phyloP scores from a whole-genome alignment of 1,140 invertebrate species.

The Rhagoletis pomonella region DNA sequence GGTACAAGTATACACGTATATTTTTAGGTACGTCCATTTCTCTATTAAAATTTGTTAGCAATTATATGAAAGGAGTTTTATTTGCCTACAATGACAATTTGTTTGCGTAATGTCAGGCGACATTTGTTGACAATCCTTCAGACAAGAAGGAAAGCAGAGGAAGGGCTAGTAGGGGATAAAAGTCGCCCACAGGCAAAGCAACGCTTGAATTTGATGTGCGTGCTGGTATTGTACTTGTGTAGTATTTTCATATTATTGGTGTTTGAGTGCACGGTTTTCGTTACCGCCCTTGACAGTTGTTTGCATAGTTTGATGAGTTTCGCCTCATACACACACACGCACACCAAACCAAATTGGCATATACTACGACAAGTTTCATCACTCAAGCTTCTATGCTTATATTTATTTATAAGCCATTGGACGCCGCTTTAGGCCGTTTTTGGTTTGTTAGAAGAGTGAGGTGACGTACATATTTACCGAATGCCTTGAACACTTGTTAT shows the following conservation, averaged over 20 bases:
- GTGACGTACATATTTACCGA: slow-evolving; percentile 25
- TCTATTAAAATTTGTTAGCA: slow-evolving; percentile 7
- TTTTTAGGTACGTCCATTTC: no score
- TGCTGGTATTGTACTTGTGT: background rate
- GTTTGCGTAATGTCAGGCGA: slow-evolving; percentile 47
- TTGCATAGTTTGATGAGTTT: slow-evolving; percentile 51
- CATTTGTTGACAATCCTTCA: slow-evolving; percentile 44
- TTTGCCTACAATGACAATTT: slow-evolving; percentile 50
- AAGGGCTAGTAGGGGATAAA: background rate
- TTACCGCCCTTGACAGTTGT: slow-evolving; percentile 14
- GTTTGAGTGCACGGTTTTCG: background rate
- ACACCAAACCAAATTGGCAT: background rate
- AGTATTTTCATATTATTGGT: background rate
- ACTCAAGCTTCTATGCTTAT: slow-evolving; percentile 8
- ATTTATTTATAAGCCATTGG: slow-evolving; percentile 21
- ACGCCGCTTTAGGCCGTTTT: background rate
- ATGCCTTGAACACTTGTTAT: slow-evolving; percentile 69
- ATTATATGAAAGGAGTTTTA: slow-evolving; percentile 38
- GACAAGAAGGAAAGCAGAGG: background rate
- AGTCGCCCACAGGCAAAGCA: background rate
- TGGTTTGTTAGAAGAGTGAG: background rate
- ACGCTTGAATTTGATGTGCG: background rate
- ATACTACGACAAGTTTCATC: slow-evolving; percentile 16
- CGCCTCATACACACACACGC: background rate
- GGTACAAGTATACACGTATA: no score